Evolutionary conservation across 1,140 invertebrate species (phyloP), one percentile per base, ranked within the genome.

Genomic region (Mesaphorura yosii): DNA sequence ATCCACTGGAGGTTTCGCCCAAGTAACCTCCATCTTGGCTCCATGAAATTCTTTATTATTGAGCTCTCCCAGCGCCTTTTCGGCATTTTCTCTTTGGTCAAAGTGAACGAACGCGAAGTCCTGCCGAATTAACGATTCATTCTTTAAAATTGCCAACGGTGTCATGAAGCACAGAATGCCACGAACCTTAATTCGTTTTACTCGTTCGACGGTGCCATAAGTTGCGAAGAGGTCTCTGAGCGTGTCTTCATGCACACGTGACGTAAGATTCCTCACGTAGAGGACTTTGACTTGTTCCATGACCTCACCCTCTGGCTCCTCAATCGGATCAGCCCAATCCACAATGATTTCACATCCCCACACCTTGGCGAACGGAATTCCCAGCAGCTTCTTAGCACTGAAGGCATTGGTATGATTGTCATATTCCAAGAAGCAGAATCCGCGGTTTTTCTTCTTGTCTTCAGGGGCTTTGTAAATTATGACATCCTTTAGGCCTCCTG

Each of bases 61-160:
- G 62, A 97, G 71, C 65, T 84, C 86, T 65, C 90, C 82, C 86
- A 98, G 92, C 55, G 94, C 94, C 81, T 86, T 88, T 10, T 97
- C 78, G 62, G 93, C 93, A 73, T 86, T 81, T 66, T 96, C 90
- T 69, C 94, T 79, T 70, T 98, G 93, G 71, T 95, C 91, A 75
- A 95, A 98, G 74, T 98, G 94, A 66, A 98, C 84, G 74, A 98
- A 98, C 55, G 92, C 93, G 74, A 98, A 98, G 74, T 98, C 94
- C 20, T 34, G 31, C n/a, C 31, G 10, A 34, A 34, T 10, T 34
- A 10, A n/a, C n/a, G n/a, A n/a, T n/a, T n/a, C n/a, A n/a, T n/a
- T n/a, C n/a, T n/a, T n/a, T n/a, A n/a, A n/a, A n/a, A n/a, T n/a
- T n/a, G n/a, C n/a, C n/a, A n/a, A n/a, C n/a, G n/a, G n/a, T n/a